A percentile compares a stretch with the other conserved stretches of the same genome.
These are phyloP conservation scores for Apodemus speciosus DNA, from an alignment of 2,113 vertebrate species.

Conservation along the genomic window DNA sequence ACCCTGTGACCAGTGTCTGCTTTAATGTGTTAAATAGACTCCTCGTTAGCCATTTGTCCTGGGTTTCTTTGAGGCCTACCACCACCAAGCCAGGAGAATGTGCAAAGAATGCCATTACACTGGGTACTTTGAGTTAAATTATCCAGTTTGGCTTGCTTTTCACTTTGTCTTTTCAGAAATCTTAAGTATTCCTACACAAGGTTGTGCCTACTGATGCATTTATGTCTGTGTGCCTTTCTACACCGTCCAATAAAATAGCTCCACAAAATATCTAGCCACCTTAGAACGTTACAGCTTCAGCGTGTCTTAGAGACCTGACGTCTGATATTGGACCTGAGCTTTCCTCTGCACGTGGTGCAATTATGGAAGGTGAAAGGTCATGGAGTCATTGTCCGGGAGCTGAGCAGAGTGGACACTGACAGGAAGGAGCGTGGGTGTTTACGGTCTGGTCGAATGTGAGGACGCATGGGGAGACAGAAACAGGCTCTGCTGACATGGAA, in stretches of 20 bases:
- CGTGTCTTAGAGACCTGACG: background rate
- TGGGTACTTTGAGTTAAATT: background rate
- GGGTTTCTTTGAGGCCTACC: background rate
- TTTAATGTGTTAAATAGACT: background rate
- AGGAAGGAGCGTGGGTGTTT: background rate
- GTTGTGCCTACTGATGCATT: slow-evolving; percentile 16
- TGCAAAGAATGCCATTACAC: slow-evolving; percentile 44
- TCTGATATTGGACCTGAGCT: background rate
- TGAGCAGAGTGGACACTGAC: background rate
- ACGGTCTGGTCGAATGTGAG: slow-evolving; percentile 23
- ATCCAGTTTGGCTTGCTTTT: slow-evolving; percentile 56
- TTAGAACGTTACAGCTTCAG: background rate
- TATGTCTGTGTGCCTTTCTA: background rate
- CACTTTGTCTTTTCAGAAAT: slow-evolving; percentile 38
- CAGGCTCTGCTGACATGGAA: background rate
- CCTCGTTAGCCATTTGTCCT: background rate
- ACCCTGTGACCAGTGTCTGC: background rate
- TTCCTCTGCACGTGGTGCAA: slow-evolving; percentile 30
- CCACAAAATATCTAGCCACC: background rate
- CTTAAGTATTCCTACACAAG: background rate
- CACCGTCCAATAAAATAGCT: rapidly evolving
- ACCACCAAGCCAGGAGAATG: slow-evolving; percentile 42
- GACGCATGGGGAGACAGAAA: background rate
- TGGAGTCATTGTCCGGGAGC: slow-evolving; percentile 35
- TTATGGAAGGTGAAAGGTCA: slow-evolving; percentile 16